Base-by-base conservation (phyloP, 2,113 vertebrate species). In the Chaetura pelagica region DNA sequence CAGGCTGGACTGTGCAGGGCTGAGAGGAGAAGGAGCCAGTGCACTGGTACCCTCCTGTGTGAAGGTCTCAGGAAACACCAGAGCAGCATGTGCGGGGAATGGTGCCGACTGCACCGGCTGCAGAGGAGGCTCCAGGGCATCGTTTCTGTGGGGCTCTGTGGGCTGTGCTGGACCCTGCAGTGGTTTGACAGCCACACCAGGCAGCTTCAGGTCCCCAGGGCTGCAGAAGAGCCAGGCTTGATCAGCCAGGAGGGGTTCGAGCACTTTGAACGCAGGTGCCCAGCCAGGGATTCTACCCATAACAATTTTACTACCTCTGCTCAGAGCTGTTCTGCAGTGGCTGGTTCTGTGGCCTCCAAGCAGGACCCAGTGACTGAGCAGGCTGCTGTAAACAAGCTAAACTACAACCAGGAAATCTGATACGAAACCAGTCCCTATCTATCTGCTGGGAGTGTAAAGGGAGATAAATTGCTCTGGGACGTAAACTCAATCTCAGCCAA, bases 41-140 rank as follows among this genome's bases (percentile, higher is more conserved):
- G 16, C 2, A 0, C 51, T 0, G 4, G 4, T n/a, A 4, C 9
- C 63, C 67, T 24, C 15, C 1, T 0, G 3, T 2, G 34, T 68
- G 77, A n/a, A 24, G 21, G 6, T 12, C 2, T 2, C 29, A 7
- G 32, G 66, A 34, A 48, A 14, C 11, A 6, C 8, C 51, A 7
- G 30, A 32, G 2, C 0, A 3, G 51, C 0, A 2, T 3, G 12
- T 9, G 63, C 1, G 2, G 87, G 8, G 76, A n/a, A 5, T 0
- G 57, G 6, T 23, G 76, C 69, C 1, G 20, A 3, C 12, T 1
- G 10, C 1, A 5, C 21, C 5, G 0, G n/a, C 54, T 16, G 78
- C n/a, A 7, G 1, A 1, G 35, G 23, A 21, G 64, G 58, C 77
- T 44, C 24, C 1, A 0, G 75, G 49, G 6, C 55, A 11, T 9